A percentile compares a stretch with the other conserved stretches of the same genome.
Conservation (phyloP, 2,113 vertebrate genomes). For the Tupaia tana region DNA sequence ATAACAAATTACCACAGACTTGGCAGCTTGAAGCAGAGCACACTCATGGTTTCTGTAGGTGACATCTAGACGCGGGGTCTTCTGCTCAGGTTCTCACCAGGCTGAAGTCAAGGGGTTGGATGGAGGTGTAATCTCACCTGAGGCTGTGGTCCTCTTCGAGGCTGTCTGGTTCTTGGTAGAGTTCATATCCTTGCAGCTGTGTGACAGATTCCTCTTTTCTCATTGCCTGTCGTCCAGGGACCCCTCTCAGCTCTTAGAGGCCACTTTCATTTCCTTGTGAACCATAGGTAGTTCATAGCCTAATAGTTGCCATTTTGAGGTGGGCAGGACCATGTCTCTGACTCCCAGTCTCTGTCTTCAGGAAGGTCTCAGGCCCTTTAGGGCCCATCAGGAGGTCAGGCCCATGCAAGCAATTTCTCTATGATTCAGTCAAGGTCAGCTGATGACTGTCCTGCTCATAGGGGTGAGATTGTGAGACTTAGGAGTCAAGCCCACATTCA, state of each 20-base stretch:
- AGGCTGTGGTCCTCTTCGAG: background rate
- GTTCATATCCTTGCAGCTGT: background rate
- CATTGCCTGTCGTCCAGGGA: background rate
- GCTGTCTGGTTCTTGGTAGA: background rate
- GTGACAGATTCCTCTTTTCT: background rate
- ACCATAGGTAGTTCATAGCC: no score
- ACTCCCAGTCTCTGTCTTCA: background rate
- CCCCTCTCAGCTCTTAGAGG: background rate
- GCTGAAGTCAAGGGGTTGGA: background rate
- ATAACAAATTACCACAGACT: background rate
- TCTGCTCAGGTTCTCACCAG: background rate
- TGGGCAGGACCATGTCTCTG: background rate
- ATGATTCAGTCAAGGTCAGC: background rate
- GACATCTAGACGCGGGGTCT: no score
- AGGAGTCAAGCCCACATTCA: background rate
- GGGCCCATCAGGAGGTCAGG: background rate
- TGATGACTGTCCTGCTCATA: background rate
- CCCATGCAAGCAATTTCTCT: background rate
- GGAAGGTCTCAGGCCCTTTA: background rate
- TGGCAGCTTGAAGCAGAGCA: background rate
- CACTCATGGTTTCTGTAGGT: background rate
- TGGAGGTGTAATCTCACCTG: background rate
- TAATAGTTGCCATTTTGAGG: background rate
- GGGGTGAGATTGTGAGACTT: background rate
- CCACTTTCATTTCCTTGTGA: background rate